Conservation (phyloP, 2,113 vertebrate species). For the Theristicus caerulescens region DNA sequence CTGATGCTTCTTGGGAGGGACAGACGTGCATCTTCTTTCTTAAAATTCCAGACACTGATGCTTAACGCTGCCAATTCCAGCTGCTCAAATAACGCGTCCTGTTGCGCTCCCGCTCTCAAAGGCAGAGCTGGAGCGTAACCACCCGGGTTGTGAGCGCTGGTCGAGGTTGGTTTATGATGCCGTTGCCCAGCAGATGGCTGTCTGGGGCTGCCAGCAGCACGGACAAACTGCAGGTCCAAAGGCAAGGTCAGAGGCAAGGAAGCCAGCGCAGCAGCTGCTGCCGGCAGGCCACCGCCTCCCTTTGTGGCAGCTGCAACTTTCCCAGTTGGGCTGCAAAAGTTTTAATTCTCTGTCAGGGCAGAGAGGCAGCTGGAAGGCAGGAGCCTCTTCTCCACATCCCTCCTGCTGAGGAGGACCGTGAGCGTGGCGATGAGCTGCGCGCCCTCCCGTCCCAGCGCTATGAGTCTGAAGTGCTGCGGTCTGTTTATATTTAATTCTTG, state of each 20-base stretch:
- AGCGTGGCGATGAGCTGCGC: not conserved
- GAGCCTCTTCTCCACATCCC: not conserved
- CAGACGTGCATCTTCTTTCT: not conserved
- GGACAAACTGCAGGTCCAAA: not conserved
- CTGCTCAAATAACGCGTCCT: not conserved
- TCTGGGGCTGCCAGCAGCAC: not conserved
- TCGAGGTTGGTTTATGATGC: not conserved
- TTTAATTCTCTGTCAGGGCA: not conserved
- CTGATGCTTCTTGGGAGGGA: not conserved
- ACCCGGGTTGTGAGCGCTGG: not conserved
- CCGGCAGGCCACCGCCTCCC: not conserved
- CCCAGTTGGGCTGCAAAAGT: not conserved
- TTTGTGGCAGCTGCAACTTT: not conserved
- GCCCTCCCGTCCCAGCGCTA: not conserved
- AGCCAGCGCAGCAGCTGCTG: not conserved
- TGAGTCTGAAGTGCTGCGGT: not conserved
- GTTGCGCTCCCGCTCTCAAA: not conserved
- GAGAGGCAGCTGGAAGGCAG: not conserved
- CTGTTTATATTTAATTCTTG: not conserved
- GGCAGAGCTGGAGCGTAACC: not conserved
- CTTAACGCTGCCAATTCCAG: not conserved
- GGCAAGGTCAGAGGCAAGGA: not conserved
- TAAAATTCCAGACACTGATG: not conserved
- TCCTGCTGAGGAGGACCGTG: not conserved
- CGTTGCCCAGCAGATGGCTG: constrained; percentile 31